phyloP scores from a whole-genome alignment of 2,113 vertebrate genomes.

The Callipepla californica region DNA sequence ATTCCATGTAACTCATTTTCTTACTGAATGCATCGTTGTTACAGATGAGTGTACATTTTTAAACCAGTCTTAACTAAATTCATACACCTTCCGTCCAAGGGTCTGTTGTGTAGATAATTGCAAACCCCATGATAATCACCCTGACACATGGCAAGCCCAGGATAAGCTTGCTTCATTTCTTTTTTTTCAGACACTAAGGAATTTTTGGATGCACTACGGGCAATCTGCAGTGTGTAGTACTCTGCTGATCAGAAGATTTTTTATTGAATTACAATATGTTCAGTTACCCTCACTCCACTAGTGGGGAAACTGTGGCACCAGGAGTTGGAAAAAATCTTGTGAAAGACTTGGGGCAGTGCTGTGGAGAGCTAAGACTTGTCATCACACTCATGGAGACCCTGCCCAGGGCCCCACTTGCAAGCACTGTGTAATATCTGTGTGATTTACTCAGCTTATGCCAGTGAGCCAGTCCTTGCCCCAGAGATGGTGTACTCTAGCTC shows the following conservation, averaged over 20 bases:
- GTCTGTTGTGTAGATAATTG: background rate
- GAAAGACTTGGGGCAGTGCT: background rate
- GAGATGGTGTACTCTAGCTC: fast-evolving
- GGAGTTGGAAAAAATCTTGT: background rate
- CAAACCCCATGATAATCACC: fast-evolving
- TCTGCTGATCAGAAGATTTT: background rate
- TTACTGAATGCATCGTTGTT: fast-evolving
- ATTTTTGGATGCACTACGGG: background rate
- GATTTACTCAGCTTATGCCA: fast-evolving
- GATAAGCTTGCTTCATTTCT: background rate
- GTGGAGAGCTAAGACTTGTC: background rate
- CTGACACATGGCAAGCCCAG: background rate
- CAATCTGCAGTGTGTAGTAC: background rate
- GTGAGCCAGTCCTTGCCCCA: fast-evolving
- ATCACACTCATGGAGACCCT: no score
- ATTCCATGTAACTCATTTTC: fast-evolving
- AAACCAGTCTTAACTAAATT: background rate
- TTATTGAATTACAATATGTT: fast-evolving
- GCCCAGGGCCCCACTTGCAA: fast-evolving
- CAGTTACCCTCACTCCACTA: background rate
- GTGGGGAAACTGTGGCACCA: background rate
- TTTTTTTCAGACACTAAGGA: background rate
- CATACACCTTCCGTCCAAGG: background rate
- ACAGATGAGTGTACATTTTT: background rate
- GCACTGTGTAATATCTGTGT: fast-evolving